Percentiles rank a stretch among this genome's conserved stretches.
phyloP scores from a whole-genome alignment of 2,113 vertebrate species.

The Toxotes jaculatrix region DNA sequence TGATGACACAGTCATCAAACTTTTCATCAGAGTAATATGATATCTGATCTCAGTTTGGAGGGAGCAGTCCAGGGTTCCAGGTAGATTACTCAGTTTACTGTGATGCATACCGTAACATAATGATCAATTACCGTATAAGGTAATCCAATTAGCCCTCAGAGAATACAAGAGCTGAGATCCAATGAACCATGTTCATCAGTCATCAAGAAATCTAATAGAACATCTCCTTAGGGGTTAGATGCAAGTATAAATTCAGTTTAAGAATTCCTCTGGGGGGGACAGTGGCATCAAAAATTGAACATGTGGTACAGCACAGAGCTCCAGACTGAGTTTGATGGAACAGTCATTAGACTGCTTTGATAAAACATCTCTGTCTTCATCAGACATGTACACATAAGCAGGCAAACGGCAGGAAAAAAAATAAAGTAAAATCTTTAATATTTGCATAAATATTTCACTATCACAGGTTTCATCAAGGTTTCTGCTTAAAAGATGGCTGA shows the following conservation, averaged over 20 bases:
- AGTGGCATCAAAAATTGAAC: slow-evolving; percentile 73
- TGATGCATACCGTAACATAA: slow-evolving; percentile 81
- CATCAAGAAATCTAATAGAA: slow-evolving; percentile 85
- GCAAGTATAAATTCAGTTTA: slow-evolving; percentile 78
- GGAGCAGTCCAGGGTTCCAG: slow-evolving; percentile 56
- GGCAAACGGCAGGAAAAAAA: neutral
- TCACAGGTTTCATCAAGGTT: neutral
- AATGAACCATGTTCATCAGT: slow-evolving; percentile 81
- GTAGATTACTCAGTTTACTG: slow-evolving; percentile 72
- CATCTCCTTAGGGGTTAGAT: slow-evolving; percentile 75
- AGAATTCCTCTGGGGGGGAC: slow-evolving; percentile 74
- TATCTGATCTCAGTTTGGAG: slow-evolving; percentile 56
- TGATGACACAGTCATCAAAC: slow-evolving; percentile 49
- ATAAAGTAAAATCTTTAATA: neutral
- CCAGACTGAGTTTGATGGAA: slow-evolving; percentile 56
- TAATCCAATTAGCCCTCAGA: slow-evolving; percentile 78
- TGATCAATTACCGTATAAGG: slow-evolving; percentile 79
- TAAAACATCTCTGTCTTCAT: slow-evolving; percentile 38
- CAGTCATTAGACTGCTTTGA: slow-evolving; percentile 64
- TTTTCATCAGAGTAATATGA: slow-evolving; percentile 66
- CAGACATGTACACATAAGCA: neutral
- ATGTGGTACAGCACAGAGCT: slow-evolving; percentile 65
- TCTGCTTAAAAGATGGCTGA: neutral
- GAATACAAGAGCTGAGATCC: slow-evolving; percentile 77
- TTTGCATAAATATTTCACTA: neutral